Percentiles rank a stretch among this genome's conserved stretches.
phyloP scores from a whole-genome alignment of 2,113 vertebrate species.

The Ahaetulla prasina region DNA sequence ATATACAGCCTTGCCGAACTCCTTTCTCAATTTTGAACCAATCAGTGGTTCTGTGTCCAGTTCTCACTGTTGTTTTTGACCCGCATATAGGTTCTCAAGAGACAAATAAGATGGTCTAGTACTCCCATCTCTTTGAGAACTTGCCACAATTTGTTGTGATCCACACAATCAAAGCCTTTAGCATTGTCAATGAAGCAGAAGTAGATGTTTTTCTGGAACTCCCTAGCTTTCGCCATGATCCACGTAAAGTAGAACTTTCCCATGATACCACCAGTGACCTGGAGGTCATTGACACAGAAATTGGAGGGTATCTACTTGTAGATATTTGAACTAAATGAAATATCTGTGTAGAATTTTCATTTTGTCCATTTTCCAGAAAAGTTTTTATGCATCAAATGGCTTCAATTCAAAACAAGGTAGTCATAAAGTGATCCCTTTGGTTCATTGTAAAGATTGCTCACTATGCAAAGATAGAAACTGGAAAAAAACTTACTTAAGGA shows the following conservation, averaged over 20 bases:
- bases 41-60: no score
- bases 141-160: no score
- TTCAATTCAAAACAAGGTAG: background rate
- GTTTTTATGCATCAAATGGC: background rate
- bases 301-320: background rate
- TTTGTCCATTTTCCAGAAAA: background rate
- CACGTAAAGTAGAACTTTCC: background rate
- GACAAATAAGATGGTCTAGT: no score
- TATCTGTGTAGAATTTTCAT: background rate
- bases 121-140: no score
- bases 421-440: slow-evolving; percentile 18
- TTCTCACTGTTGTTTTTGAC: no score
- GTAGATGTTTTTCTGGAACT: no score
- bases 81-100: no score
- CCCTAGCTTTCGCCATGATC: no score
- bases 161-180: no score
- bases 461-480: background rate
- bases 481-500: background rate
- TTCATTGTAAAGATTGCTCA: background rate
- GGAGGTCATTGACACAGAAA: background rate
- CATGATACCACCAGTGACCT: background rate
- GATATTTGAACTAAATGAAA: background rate
- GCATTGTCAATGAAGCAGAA: no score
- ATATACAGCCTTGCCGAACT: no score
- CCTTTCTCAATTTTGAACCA: no score